Evolutionary conservation across 2,797 vertebrate species (phyloP), one percentile per base, ranked within the genome.

Genomic region (Myotis vivesi): DNA sequence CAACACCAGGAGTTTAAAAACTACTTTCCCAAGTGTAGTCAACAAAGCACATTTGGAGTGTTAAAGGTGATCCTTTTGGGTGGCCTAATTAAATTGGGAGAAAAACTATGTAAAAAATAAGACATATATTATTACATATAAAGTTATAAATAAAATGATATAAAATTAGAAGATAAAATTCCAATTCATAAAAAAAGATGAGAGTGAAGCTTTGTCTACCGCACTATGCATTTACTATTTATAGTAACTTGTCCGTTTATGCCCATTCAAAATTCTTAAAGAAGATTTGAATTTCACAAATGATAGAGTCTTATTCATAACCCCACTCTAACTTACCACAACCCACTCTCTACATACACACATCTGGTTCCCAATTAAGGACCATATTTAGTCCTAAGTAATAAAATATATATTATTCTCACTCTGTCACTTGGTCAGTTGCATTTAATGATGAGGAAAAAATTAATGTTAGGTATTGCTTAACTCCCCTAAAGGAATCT

Each of bases 1-100:
- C 71, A 97, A 93, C 96, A 79, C 36, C 72, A 46, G 90, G 85
- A 97, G 80, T 95, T 97, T 97, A 95, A 97, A 97, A 97, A 96
- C 92, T 96, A 93, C 96, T 86, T 91, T 97, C 94, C 69, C 76
- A 97, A 85, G 66, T 83, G 86, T 94, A 92, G 91, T 66, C 84
- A 97, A 96, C 80, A 96, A 95, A 97, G 95, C 69, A 96, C 87
- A 96, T 98, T 97, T 95, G 71, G 81, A 94, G 28, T 87, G 88
- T 93, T 83, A 96, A 59, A 95, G 93, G 91, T 93, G 95, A 94
- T 92, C 75, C 64, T 94, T 88, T 79, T 87, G 87, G 59, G 87
- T 91, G 89, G 89, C 71, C 94, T 97, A 96, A 97, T 97, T 98
- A 97, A 97, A 97, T 75, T 76, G 57, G 94, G 75, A 81, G 57